phyloP scores from a whole-genome alignment of 2,888 invertebrate genomes.

The Agrenia bidenticulata region DNA sequence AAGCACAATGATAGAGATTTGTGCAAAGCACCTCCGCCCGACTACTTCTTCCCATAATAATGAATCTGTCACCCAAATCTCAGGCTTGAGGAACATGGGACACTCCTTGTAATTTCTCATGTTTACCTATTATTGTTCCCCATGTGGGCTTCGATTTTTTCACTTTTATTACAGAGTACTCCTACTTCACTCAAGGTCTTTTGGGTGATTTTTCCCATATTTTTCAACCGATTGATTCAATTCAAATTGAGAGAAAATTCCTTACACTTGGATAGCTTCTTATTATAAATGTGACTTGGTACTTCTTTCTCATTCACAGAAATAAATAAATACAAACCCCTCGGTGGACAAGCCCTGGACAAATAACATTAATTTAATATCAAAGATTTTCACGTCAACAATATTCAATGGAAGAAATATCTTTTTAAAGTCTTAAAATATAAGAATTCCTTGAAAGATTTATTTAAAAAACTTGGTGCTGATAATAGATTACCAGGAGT shows the following conservation, averaged over 20 bases:
- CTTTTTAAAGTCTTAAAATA: no score
- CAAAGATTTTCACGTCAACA: no score
- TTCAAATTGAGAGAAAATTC: not conserved
- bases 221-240: constrained; percentile 9
- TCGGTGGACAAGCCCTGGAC: no score
- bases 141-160: constrained; percentile 18
- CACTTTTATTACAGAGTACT: not conserved
- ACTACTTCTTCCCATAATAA: constrained; percentile 21
- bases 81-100: constrained; percentile 13
- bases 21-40: constrained; percentile 21
- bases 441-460: no score
- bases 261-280: constrained; percentile 16
- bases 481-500: constrained; percentile 10
- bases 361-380: no score
- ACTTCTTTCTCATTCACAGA: no score
- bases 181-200: constrained; percentile 1
- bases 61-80: constrained; percentile 22
- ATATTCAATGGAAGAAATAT: no score
- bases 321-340: no score
- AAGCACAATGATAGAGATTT: not conserved
- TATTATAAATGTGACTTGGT: no score
- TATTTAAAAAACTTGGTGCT: no score
- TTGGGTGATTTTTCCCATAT: not conserved
- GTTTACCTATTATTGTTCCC: constrained; percentile 45
- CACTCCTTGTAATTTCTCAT: constrained; percentile 42